These are phyloP conservation scores for Ibycter americanus DNA, from an alignment of 2,797 vertebrate genomes.

Conservation along the genomic window DNA sequence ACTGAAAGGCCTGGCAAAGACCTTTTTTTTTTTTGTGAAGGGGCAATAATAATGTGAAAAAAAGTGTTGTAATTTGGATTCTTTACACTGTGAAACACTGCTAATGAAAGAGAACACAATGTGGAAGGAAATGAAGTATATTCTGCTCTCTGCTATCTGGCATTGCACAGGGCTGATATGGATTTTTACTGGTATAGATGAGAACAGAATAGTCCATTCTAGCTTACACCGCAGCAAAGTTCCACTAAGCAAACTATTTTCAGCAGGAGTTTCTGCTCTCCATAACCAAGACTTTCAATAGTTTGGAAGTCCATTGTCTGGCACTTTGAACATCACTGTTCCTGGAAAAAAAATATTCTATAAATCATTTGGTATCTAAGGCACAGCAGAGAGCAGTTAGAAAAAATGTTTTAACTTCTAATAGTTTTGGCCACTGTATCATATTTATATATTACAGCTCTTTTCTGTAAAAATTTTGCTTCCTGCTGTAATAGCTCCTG, in stretches of 20 bases:
- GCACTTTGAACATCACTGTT: not conserved
- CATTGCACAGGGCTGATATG: not conserved
- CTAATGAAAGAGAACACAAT: not conserved
- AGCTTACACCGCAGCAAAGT: not conserved
- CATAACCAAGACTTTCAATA: not conserved
- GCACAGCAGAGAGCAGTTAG: not conserved
- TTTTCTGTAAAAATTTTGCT: not conserved
- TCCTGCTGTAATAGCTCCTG: not conserved
- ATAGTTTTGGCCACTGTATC: not conserved
- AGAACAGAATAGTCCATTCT: not conserved
- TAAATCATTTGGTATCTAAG: not conserved
- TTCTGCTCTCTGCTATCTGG: not conserved
- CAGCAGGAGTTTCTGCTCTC: not conserved
- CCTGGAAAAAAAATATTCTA: not conserved
- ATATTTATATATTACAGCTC: not conserved
- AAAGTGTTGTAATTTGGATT: not conserved
- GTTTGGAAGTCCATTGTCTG: not conserved
- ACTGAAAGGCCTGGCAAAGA: not conserved
- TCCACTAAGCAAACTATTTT: not conserved
- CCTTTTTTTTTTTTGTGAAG: not conserved
- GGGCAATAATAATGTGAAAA: not conserved
- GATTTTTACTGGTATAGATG: not conserved
- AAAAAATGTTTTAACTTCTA: not conserved
- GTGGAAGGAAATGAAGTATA: slow-evolving; percentile 6
- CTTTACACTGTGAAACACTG: not conserved